Conservation (phyloP, 2,113 vertebrate species). For the Mirounga angustirostris region DNA sequence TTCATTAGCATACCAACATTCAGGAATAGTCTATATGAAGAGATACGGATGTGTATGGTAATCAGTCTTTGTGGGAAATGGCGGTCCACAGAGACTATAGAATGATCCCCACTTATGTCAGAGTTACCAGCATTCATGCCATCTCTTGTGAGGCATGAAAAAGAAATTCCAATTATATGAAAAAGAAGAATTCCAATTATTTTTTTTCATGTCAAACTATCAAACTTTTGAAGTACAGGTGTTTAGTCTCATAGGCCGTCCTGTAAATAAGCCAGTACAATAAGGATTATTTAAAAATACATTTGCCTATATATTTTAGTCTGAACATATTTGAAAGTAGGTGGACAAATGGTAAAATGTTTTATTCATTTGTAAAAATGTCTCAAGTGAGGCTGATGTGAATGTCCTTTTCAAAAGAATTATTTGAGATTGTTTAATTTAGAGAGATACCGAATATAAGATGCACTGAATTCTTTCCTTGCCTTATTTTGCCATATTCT, state of each 20-base stretch:
- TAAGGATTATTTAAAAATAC: slow-evolving; percentile 58
- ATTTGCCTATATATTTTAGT: slow-evolving; percentile 44
- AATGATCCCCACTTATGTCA: not conserved
- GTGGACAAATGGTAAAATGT: slow-evolving; percentile 22
- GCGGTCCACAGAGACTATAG: not conserved
- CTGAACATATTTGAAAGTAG: slow-evolving; percentile 54
- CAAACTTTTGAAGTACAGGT: slow-evolving; percentile 36
- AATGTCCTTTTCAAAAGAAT: slow-evolving; percentile 37
- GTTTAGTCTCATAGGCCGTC: not conserved
- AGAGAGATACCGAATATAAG: not conserved
- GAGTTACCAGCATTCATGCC: not conserved
- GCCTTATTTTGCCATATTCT: slow-evolving; percentile 16
- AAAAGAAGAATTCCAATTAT: not conserved
- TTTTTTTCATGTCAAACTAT: slow-evolving; percentile 9
- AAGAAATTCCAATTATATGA: not conserved
- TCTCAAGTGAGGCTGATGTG: not conserved
- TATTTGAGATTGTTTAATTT: slow-evolving; percentile 54
- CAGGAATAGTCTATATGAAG: not conserved
- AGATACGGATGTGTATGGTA: not conserved
- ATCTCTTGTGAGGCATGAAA: not conserved
- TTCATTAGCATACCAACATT: not conserved
- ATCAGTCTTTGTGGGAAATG: not conserved
- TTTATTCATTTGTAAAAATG: slow-evolving; percentile 59
- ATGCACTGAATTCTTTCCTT: slow-evolving; percentile 2
- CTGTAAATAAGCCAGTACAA: not conserved